phyloP scores from a whole-genome alignment of 92 coral and sea anemone species.

The Zoanthus sansibaricus region DNA sequence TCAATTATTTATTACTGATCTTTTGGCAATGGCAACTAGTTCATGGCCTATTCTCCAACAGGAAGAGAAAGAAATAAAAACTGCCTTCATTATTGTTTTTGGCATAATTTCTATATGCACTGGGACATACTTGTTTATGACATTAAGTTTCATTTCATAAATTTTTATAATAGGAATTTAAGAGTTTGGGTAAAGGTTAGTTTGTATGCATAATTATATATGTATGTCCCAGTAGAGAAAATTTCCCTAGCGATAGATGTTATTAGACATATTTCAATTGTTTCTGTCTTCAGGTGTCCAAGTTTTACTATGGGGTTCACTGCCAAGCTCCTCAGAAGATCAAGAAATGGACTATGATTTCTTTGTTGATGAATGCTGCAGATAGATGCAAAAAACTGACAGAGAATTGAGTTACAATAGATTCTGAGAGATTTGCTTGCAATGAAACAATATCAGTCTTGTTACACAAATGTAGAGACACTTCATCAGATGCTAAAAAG shows the following conservation, averaged over 20 bases:
- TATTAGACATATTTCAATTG: not conserved
- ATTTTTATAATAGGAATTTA: no score
- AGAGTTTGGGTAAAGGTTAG: no score
- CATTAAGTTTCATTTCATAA: no score
- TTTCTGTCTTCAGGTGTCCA: conserved; percentile 7
- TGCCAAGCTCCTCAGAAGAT: conserved; percentile 90
- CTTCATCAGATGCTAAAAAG: not conserved
- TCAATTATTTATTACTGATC: no score
- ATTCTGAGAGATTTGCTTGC: not conserved
- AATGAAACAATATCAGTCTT: not conserved
- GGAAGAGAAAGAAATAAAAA: no score
- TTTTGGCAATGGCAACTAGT: no score
- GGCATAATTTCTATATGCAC: no score
- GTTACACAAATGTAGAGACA: not conserved
- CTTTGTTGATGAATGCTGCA: conserved; percentile 86
- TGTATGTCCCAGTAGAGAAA: no score
- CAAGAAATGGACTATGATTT: conserved; percentile 69
- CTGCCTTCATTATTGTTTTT: no score
- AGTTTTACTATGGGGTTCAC: conserved; percentile 87
- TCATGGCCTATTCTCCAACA: no score
- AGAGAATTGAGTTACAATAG: not conserved
- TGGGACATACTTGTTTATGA: no score
- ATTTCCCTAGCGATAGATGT: not conserved
- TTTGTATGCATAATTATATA: no score
- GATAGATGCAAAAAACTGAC: conserved; percentile 52